These are phyloP conservation scores for Drosophila orena DNA, from an alignment of 1,140 invertebrate genomes.

Conservation along the genomic window DNA sequence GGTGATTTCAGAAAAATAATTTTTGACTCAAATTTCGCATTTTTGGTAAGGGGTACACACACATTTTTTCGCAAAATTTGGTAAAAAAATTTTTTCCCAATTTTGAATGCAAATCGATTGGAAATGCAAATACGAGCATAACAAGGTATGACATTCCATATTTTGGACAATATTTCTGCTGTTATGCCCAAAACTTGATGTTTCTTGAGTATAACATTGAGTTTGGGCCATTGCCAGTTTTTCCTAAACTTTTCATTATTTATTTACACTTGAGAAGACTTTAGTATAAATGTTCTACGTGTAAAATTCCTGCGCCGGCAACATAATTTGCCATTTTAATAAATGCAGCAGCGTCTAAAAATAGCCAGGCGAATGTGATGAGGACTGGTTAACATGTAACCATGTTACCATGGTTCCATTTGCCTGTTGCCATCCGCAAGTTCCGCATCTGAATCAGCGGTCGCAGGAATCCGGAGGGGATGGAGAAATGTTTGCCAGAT, in stretches of 20 bases:
- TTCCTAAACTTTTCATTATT: not conserved
- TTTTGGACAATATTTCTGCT: not conserved
- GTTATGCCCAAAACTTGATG: not conserved
- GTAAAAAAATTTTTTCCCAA: not conserved
- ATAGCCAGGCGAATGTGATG: slow-evolving; percentile 73
- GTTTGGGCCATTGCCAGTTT: not conserved
- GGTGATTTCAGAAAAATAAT: not conserved
- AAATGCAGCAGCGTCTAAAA: slow-evolving; percentile 73
- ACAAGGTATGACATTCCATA: not conserved
- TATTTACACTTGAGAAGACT: not conserved
- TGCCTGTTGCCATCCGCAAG: slow-evolving; percentile 11
- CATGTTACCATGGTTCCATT: slow-evolving; percentile 10
- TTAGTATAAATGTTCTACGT: not conserved
- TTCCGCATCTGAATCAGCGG: slow-evolving; percentile 40
- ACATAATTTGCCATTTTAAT: slow-evolving; percentile 80
- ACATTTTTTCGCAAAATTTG: not conserved
- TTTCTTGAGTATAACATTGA: no score
- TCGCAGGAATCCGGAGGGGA: slow-evolving; percentile 20
- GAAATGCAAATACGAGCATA: not conserved
- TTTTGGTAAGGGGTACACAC: not conserved
- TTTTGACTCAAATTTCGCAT: not conserved
- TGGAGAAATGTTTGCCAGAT: slow-evolving; percentile 10
- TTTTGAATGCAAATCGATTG: not conserved
- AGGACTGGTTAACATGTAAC: slow-evolving; percentile 50
- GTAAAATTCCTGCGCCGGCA: slow-evolving; percentile 15